Conservation (phyloP, 37 sponge, comb jelly and placozoan species). For the Beroe ovata region DNA sequence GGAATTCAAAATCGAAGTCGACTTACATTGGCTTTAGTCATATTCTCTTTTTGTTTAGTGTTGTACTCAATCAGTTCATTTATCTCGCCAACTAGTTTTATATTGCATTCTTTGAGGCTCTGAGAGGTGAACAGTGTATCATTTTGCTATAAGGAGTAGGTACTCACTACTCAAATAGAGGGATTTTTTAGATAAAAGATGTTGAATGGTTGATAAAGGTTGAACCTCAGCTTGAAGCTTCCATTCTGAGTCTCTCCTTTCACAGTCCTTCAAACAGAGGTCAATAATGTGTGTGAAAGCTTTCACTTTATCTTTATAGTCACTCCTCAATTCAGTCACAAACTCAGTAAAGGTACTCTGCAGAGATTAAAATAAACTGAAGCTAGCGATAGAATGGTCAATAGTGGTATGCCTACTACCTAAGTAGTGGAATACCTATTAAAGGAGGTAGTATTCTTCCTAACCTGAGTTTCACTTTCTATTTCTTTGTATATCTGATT, state of each 20-base stretch:
- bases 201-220: too few relatives aligned
- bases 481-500: slow-evolving; percentile 42
- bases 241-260: slow-evolving; percentile 18
- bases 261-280: slow-evolving; percentile 31
- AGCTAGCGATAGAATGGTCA: too few relatives aligned
- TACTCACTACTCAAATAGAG: too few relatives aligned
- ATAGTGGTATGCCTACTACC: too few relatives aligned
- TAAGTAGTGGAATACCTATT: too few relatives aligned
- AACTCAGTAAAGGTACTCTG: slow-evolving; percentile 62
- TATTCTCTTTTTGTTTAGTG: not conserved
- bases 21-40: slow-evolving; percentile 22
- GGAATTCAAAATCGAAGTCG: not conserved
- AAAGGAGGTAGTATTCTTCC: too few relatives aligned
- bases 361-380: too few relatives aligned
- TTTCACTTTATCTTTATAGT: slow-evolving; percentile 35
- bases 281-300: slow-evolving; percentile 50
- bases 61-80: slow-evolving; percentile 60
- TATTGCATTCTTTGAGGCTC: slow-evolving; percentile 37
- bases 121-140: slow-evolving; percentile 23
- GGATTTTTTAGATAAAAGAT: too few relatives aligned
- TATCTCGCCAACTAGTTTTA: slow-evolving; percentile 33
- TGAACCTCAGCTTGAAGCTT: slow-evolving; percentile 45
- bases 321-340: slow-evolving; percentile 43
- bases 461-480: slow-evolving; percentile 39
- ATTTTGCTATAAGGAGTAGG: too few relatives aligned